Evolutionary conservation across 2,113 vertebrate genomes (phyloP), one percentile per base, ranked within the genome.

Genomic region (Cricetomys ansorgei): DNA sequence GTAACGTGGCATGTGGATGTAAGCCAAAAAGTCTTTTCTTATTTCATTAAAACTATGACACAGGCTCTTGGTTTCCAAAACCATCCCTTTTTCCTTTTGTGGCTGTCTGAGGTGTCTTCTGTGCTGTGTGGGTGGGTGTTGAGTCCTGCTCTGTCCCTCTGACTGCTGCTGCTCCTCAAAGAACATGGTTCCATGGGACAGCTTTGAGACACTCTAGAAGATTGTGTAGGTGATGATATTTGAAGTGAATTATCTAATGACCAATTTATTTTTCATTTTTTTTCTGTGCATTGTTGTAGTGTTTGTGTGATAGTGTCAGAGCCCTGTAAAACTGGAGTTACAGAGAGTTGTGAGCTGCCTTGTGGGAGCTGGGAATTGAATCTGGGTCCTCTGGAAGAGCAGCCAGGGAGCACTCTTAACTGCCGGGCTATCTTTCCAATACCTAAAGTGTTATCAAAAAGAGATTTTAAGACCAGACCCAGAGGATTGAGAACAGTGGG

Each of bases 11-110:
- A 96, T 92, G 96, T 92, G 94, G 90, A 95, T 88, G 85, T 77
- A 75, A 88, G 96, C 92, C 75, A 92, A 57, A 92, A 95, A 93
- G 67, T 95, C 93, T 96, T 75, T 94, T 96, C 90, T 93, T 90
- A 92, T 95, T 97, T 97, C 70, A 95, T 97, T 92, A 96, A 90
- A 90, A 45, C 64, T 93, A 92, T 97, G 92, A 93, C 85, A 77
- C n/a, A 67, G 88, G 6, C 89, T 96, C 84, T 84, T 76, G 11
- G 31, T 88, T 94, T 92, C 85, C 88, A 40, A 94, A 97, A 96
- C 92, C 55, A 86, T 64, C 48, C 40, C 55, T 11, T 92, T 84
- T 75, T 77, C 48, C 65, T 89, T 85, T 76, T 83, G 88, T 0
- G 15, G 53, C 83, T 2, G 5, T 34, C 94, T 48, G 57, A 84